phyloP scores from a whole-genome alignment of 2,113 vertebrate species.

The Phyllopteryx taeniolatus region DNA sequence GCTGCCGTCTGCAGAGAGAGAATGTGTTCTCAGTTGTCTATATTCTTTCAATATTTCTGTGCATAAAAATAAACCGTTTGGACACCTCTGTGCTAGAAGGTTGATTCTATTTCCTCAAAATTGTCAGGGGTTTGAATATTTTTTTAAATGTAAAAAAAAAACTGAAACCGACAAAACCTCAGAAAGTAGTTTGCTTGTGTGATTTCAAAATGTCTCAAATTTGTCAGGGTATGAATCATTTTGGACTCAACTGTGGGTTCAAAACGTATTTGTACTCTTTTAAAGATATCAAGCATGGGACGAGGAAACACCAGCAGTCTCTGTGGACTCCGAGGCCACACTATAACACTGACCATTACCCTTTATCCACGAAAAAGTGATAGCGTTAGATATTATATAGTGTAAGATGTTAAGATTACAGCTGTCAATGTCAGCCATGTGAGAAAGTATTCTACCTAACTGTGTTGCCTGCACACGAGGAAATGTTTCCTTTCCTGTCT shows the following conservation, averaged over 20 bases:
- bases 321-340: constrained; percentile 7
- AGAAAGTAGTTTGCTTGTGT: no score
- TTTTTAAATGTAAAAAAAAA: no score
- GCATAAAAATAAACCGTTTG: no score
- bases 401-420: constrained; percentile 13
- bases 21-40: no score
- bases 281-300: neutral
- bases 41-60: no score
- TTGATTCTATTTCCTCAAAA: no score
- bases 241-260: neutral
- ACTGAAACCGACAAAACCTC: no score
- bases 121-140: no score
- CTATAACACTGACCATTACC: constrained; percentile 18
- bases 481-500: constrained; percentile 33
- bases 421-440: constrained; percentile 20
- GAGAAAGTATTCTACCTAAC: constrained; percentile 15
- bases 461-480: constrained; percentile 17
- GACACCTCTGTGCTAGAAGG: no score
- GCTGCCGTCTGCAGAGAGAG: no score
- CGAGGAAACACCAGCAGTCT: neutral
- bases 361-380: constrained; percentile 18
- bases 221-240: neutral
- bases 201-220: neutral
- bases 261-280: neutral
- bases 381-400: constrained; percentile 18